Evolutionary conservation across 1,140 invertebrate species (phyloP), one percentile per base, ranked within the genome.

Genomic region (Zaprionus ornatus): DNA sequence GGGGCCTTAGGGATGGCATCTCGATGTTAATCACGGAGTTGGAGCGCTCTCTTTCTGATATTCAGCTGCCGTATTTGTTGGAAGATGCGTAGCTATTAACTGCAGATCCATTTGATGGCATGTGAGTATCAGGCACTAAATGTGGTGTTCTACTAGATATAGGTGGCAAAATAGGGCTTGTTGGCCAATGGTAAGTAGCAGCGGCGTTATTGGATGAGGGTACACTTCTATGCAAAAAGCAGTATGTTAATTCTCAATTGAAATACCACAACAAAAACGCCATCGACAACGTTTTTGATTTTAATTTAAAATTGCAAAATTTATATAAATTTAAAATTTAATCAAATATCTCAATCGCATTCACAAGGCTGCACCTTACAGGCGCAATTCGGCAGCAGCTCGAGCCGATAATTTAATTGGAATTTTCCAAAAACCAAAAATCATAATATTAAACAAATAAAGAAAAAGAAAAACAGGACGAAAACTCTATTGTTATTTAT

Each of bases 171-270:
- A 96, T 95, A 77, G 96, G 95, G 91, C 95, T 96, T 61, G 95
- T 94, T 74, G 96, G 95, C 96, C 95, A 96, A 42, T 95, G 95
- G 83, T 96, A 95, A 95, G 95, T 80, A 94, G 94, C 92, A 94
- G 93, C 80, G 94, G 93, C 80, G 94, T 92, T 87, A 87, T 92
- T 93, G 75, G 93, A 91, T 91, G 93, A 93, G 80, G 94, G 93
- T 77, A 94, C 90, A 81, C 94, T 94, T 92, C 94, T 94, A 94
- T 93, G 91, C 93, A 94, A 83, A 93, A 94, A 79, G 93, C 92
- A 93, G 82, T 92, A 87, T 90, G 80, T 91, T 82, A 88, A 85
- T 90, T 80, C 66, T 88, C 75, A 71, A 75, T 71, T 71, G 48
- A 50, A 50, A 50, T 45, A 50, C 45, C 45, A 21, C 19, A n/a